Evolutionary conservation across 1,140 invertebrate genomes (phyloP), one percentile per base, ranked within the genome.

Genomic region (Leptonema lineaticorne): DNA sequence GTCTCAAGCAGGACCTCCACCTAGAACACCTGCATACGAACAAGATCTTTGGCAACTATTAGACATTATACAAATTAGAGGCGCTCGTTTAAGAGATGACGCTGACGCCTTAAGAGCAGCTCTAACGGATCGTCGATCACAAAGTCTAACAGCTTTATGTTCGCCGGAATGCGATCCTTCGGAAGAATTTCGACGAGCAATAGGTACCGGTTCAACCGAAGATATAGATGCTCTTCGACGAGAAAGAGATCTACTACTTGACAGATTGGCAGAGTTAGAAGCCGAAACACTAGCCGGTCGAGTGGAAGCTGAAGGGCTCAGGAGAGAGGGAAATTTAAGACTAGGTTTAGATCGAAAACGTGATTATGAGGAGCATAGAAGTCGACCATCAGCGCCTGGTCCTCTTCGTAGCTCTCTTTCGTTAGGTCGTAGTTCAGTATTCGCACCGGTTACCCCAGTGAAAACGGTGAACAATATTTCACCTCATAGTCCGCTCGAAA

Each of bases 21-120:
- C 81, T 28, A 78, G 67, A 57, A 74, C 79, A 0, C 70, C 78
- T 1, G 77, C 79, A 1, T 75, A 81, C 16, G 91, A 93, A 76
- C 92, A 93, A 75, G 92, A 95, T 74, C 82, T 94, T 9, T 92
- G 90, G 87, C 90, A 91, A 71, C 82, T 94, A 26, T 82, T 95
- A 58, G 92, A 95, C 75, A 89, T 92, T 69, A 94, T 94, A 72
- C 91, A 94, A 70, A 81, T 88, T 24, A 91, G 92, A 73, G 91
- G 91, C 0, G 88, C 87, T 16, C 83, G 88, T 37, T 83, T 93
- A 71, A 85, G 91, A 68, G 87, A 92, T 66, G 91, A 93, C 75
- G 87, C 89, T 18, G 88, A 90, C 68, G 82, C 82, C 24, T 68
- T 69, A 9, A 22, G 56, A 1, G 84, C 79, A 28, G 78, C 76